Percentiles rank a stretch among this genome's conserved stretches.
Conservation (phyloP, 2,888 invertebrate genomes). For the Lordiphosa fenestrarum region DNA sequence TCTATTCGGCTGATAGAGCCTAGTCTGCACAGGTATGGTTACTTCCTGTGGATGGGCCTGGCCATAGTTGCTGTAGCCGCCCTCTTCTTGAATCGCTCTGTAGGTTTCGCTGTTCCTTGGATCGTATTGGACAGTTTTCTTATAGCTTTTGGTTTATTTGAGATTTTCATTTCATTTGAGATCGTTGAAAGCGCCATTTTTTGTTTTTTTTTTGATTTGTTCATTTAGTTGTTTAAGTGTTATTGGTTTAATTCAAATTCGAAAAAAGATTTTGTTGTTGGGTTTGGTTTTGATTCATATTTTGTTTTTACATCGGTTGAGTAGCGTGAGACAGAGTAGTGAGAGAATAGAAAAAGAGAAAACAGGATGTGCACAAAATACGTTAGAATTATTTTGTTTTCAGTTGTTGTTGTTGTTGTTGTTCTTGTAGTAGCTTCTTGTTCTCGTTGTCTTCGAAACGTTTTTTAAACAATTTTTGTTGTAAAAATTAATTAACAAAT, state of each 20-base stretch:
- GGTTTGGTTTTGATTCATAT: slow-evolving; percentile 28
- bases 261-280: slow-evolving; percentile 47
- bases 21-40: slow-evolving; percentile 86
- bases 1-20: slow-evolving; percentile 85
- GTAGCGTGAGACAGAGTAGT: slow-evolving; percentile 75
- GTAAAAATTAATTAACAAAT: slow-evolving; percentile 54
- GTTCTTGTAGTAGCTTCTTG: slow-evolving; percentile 37
- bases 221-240: slow-evolving; percentile 36
- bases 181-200: slow-evolving; percentile 42
- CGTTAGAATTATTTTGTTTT: slow-evolving; percentile 79
- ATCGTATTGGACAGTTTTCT: slow-evolving; percentile 89
- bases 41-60: slow-evolving; percentile 85
- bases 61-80: slow-evolving; percentile 81
- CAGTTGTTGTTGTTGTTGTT: slow-evolving; percentile 45
- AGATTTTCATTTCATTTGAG: slow-evolving; percentile 28
- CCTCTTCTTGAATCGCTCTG: slow-evolving; percentile 90
- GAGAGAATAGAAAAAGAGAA: slow-evolving; percentile 79
- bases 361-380: slow-evolving; percentile 80
- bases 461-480: slow-evolving; percentile 55
- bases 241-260: slow-evolving; percentile 52
- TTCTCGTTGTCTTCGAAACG: slow-evolving; percentile 44
- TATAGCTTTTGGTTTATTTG: slow-evolving; percentile 75
- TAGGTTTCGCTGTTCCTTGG: slow-evolving; percentile 94
- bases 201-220: slow-evolving; percentile 38
- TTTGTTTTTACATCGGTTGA: slow-evolving; percentile 69